Base-by-base conservation (phyloP, 1,140 invertebrate genomes). In the Pseudomyrmex gracilis region DNA sequence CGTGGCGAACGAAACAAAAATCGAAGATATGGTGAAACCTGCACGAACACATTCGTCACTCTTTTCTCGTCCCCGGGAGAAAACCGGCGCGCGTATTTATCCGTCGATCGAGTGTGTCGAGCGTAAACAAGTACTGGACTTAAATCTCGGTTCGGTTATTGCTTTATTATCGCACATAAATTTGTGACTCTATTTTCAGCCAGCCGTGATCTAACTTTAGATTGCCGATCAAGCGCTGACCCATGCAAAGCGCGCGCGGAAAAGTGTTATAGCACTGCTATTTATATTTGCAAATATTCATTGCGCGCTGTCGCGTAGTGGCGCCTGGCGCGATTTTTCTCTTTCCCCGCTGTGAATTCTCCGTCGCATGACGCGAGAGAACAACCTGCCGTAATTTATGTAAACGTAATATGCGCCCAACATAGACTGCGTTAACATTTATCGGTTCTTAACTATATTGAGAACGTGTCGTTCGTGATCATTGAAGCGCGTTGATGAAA, bases 121-220 rank as follows among this genome's bases (percentile, higher is more conserved):
- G 51, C 24, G 66, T 80, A 70, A 80, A 80, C 76, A 43, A 70
- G 76, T 80, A 80, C n/a, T 66, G 60, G 53, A 70, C 66, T 60
- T 53, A 34, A 34, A 34, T 34, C 34, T 34, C 34, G n/a, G 0
- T 68, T 24, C 53, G 53, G 34, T 34, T 34, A 34, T 34, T 71
- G 53, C 66, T 70, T 71, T 80, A 57, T 68, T 71, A 71, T 55
- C 34, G 34, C 34, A 49, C 66, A 80, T 80, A 80, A 80, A 80
- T 80, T 70, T 80, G 43, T 43, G 76, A 8, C 66, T 64, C 73
- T 80, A 80, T 80, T 80, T 80, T 80, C 76, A 80, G 76, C 45
- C 10, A 34, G n/a, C 3, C 51, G 20, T 24, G 53, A 71, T 80
- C 76, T 80, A 80, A 70, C 66, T 80, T 80, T 80, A 58, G 76